A percentile compares a stretch with the other conserved stretches of the same genome.
Evolutionary conservation across 2,888 invertebrate species (phyloP).

Genomic region (Ormia ochracea): DNA sequence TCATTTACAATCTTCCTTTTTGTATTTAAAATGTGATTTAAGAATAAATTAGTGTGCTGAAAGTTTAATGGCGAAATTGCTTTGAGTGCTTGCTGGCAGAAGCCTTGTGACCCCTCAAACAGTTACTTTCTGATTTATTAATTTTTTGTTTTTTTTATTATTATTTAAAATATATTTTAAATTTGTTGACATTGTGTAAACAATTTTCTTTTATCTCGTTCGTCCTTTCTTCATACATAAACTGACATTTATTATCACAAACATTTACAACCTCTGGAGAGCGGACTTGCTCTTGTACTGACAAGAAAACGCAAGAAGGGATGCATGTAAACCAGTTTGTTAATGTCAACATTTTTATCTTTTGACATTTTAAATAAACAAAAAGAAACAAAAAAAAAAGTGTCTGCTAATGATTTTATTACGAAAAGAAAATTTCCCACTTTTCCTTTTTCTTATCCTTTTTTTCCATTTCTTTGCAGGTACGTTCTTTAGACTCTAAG

Average conservation of each 20-base stretch:
- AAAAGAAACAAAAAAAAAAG: neutral
- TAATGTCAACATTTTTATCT: slow-evolving; percentile 28
- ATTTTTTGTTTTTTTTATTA: neutral
- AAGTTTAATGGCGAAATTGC: neutral
- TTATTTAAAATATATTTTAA: slow-evolving; percentile 29
- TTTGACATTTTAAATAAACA: slow-evolving; percentile 29
- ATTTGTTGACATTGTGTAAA: slow-evolving; percentile 52
- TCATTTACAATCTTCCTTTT: too few species aligned
- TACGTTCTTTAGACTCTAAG: slow-evolving; percentile 31
- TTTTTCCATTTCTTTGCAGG: slow-evolving; percentile 34
- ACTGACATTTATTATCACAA: slow-evolving; percentile 30
- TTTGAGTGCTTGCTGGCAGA: neutral
- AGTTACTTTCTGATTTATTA: neutral
- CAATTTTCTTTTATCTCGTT: neutral
- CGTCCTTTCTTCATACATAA: slow-evolving; percentile 5
- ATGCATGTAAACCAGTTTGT: slow-evolving; percentile 25
- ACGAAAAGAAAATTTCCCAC: neutral
- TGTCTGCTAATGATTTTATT: slow-evolving; percentile 35
- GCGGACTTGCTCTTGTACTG: neutral
- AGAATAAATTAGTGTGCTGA: too few species aligned
- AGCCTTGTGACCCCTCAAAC: neutral
- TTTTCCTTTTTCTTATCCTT: neutral
- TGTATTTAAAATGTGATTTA: too few species aligned
- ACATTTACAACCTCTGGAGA: slow-evolving; percentile 4
- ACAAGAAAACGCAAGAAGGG: neutral